Base-by-base conservation (phyloP, 2,888 invertebrate species). In the Volucella zonaria region DNA sequence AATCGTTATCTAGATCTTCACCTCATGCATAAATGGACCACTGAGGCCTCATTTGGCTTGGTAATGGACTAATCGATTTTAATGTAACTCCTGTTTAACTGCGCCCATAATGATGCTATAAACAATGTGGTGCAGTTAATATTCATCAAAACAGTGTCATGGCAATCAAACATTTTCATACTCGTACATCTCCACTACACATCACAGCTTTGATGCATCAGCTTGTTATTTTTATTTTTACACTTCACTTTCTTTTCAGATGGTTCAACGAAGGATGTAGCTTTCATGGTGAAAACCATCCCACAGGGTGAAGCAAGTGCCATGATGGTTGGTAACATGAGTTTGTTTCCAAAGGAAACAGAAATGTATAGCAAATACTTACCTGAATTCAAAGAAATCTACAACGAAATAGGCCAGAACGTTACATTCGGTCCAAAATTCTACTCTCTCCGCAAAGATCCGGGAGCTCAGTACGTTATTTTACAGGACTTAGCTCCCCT, bases 291-390 rank as follows among this genome's bases (percentile, higher is more conserved):
- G 74, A 91, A 91, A 82, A 88, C 90, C 0, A 75, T 89, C 0
- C 89, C 88, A 14, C 88, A 89, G 3, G 47, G n/a, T 0, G 74
- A 87, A 3, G 71, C 87, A 73, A 86, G 70, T 40, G 71, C 67
- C 0, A 1, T 38, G 8, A 67, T 87, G 11, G 40, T 88, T 14
- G 49, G 87, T 8, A 59, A 78, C 66, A 88, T 88, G 88, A 87
- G 89, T 45, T 77, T 90, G 8, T 91, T 91, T 56, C 90, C 90
- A 14, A 91, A 90, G 66, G 91, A 91, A 78, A 89, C 88, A 38
- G 78, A 89, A 56, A 90, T 91, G 90, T 91, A 92, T 52, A 88
- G 89, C 42, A 62, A 85, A 9, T 89, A 88, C 56, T 70, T 91
- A 15, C 90, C 89, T 0, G 88, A 89, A 2, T 91, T 91, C 47